phyloP scores from a whole-genome alignment of 2,888 invertebrate species.

The Drosophila imparisetae region DNA sequence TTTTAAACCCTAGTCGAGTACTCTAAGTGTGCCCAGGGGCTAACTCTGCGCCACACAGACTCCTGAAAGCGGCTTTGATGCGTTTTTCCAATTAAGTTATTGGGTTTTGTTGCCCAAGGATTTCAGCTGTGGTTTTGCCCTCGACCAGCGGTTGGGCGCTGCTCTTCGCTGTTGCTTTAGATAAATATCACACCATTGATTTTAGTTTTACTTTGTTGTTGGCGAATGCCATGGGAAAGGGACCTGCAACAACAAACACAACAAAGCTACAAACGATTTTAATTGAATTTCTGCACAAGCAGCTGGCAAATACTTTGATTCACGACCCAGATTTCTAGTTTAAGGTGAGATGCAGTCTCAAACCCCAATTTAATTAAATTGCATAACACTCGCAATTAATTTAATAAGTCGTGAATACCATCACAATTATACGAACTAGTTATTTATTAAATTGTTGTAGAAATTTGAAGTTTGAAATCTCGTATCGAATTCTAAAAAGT shows the following conservation, averaged over 20 bases:
- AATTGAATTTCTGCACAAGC: constrained; percentile 60
- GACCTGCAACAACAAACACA: constrained; percentile 1
- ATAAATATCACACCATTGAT: constrained; percentile 47
- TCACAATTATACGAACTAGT: constrained; percentile 3
- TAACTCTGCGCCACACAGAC: constrained; percentile 13
- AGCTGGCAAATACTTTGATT: constrained; percentile 43
- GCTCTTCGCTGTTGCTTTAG: constrained; percentile 10
- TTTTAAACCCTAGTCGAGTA: constrained; percentile 29
- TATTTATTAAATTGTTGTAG: not conserved
- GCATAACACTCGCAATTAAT: not conserved
- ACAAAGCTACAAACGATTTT: constrained; percentile 46
- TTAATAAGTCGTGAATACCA: not conserved
- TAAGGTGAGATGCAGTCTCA: constrained; percentile 2
- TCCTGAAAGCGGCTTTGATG: constrained; percentile 50
- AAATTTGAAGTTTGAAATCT: not conserved
- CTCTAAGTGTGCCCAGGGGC: constrained; percentile 45
- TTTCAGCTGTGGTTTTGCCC: constrained; percentile 38
- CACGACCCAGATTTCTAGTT: constrained; percentile 13
- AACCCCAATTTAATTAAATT: constrained; percentile 1
- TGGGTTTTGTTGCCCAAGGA: constrained; percentile 45
- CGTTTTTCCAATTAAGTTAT: constrained; percentile 70
- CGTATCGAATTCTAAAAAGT: not conserved
- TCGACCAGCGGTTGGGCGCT: constrained; percentile 11
- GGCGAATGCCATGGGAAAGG: constrained; percentile 10
- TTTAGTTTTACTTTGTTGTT: constrained; percentile 28